Conservation (phyloP, 2,797 vertebrate genomes). For the Channallabes apus region DNA sequence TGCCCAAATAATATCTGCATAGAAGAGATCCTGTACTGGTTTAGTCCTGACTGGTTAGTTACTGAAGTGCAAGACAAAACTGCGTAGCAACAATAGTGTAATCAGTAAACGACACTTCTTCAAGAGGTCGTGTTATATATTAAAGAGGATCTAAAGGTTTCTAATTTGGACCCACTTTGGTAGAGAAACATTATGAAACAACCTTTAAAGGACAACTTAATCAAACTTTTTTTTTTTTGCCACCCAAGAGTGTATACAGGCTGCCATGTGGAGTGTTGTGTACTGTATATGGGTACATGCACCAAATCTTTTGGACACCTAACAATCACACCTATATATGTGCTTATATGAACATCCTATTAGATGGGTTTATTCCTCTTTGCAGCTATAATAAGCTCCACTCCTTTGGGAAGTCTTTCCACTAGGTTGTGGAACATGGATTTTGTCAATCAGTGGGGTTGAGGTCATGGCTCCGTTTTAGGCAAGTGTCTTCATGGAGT, state of each 20-base stretch:
- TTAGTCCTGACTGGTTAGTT: not conserved
- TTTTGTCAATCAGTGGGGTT: too few species aligned
- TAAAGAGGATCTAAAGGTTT: not conserved
- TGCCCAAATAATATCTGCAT: not conserved
- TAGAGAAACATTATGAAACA: not conserved
- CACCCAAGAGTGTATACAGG: too few species aligned
- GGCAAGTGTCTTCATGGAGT: not conserved
- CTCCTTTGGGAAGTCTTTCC: not conserved
- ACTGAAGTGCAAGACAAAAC: not conserved
- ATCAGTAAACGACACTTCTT: not conserved
- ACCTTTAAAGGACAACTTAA: not conserved
- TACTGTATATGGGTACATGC: not conserved
- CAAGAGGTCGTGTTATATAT: not conserved
- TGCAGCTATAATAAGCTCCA: not conserved
- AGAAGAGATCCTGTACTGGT: not conserved
- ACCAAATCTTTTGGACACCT: not conserved
- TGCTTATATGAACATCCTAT: not conserved
- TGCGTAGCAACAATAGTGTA: constrained; percentile 1
- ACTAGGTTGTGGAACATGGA: not conserved
- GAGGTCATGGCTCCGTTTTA: too few species aligned
- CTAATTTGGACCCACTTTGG: too few species aligned
- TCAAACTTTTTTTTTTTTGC: not conserved
- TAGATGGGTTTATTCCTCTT: not conserved
- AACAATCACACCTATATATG: not conserved
- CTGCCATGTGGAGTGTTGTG: not conserved